These are phyloP conservation scores for Leptinotarsa undecemlineata DNA, from an alignment of 1,140 invertebrate genomes.

Conservation along the genomic window DNA sequence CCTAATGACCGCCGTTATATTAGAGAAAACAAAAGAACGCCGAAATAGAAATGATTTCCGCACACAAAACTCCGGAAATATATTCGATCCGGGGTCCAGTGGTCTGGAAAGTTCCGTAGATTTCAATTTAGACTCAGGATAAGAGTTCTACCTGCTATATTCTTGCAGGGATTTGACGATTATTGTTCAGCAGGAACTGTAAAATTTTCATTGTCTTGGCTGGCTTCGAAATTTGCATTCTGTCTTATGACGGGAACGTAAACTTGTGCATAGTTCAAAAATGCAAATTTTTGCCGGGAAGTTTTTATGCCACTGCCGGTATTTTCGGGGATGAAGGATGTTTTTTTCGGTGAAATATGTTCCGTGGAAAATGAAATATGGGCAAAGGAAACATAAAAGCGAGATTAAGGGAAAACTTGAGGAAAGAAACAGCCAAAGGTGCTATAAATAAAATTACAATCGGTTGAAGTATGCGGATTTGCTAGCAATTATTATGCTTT, in stretches of 20 bases:
- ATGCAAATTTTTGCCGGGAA: conserved; percentile 15
- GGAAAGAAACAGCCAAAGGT: background rate
- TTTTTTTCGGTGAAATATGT: conserved; percentile 9
- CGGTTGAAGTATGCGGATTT: background rate
- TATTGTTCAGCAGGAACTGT: conserved; percentile 11
- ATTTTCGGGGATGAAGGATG: conserved; percentile 6
- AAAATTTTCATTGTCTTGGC: conserved; percentile 17
- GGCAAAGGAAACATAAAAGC: background rate
- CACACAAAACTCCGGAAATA: conserved; percentile 5
- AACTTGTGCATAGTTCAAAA: conserved; percentile 12
- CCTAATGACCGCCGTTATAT: conserved; percentile 9
- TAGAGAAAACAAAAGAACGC: conserved; percentile 13
- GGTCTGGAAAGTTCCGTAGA: conserved; percentile 10
- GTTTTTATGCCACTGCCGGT: background rate
- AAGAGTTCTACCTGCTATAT: conserved; percentile 15
- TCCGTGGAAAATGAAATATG: conserved; percentile 11
- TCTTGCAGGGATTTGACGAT: conserved; percentile 13
- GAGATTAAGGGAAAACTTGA: background rate
- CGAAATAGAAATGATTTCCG: conserved; percentile 1
- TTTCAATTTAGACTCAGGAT: conserved; percentile 11
- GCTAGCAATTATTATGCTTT: too few relatives aligned
- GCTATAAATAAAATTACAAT: conserved; percentile 3
- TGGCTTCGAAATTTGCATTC: conserved; percentile 10
- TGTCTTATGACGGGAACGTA: conserved; percentile 13
- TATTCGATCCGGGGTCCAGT: conserved; percentile 5